Base-by-base conservation (phyloP, 2,888 invertebrate species). In the Drosophila buzzatii region DNA sequence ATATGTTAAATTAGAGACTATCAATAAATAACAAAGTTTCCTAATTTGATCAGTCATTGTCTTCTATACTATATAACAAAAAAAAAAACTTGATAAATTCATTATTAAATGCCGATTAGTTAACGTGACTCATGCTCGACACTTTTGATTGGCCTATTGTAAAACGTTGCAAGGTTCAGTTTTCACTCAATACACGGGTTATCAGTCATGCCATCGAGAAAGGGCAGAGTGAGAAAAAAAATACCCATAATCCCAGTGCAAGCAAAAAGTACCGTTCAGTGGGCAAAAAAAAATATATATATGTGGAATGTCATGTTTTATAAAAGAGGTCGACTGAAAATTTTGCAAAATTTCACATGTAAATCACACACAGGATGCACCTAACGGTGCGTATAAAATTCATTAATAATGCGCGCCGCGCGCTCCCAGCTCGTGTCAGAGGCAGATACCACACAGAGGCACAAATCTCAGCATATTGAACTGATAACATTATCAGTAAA, bases 191-290 rank as follows among this genome's bases (percentile, higher is more conserved):
- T 49, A 59, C 33, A 59, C 2, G 51, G 51, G 60, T 77, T 67
- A 77, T 57, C 14, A 44, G 23, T 18, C 23, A 49, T 47, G 49
- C 31, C 63, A 77, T 58, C 45, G 45, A 16, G 53, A 77, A 55
- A 60, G 60, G 59, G 33, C 42, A 31, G 3, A 12, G 39, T 4
- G 31, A 37, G 14, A 74, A 74, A 77, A 77, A 78, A 78, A 52
- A 77, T 76, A 73, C 73, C 68, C 73, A 49, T 37, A 61, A 52
- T 55, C 66, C 44, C 9, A 47, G 31, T 31, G 55, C 47, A 73
- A 52, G 55, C 60, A 73, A 79, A 82, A 82, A 87, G 85, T 66
- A 81, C 82, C 82, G 76, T 52, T 41, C 41, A 56, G n/a, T 49
- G 10, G 41, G 37, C 44, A 14, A 27, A 27, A 27, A 27, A 27